phyloP scores from a whole-genome alignment of 2,888 invertebrate genomes.

The Steromphala cineraria region DNA sequence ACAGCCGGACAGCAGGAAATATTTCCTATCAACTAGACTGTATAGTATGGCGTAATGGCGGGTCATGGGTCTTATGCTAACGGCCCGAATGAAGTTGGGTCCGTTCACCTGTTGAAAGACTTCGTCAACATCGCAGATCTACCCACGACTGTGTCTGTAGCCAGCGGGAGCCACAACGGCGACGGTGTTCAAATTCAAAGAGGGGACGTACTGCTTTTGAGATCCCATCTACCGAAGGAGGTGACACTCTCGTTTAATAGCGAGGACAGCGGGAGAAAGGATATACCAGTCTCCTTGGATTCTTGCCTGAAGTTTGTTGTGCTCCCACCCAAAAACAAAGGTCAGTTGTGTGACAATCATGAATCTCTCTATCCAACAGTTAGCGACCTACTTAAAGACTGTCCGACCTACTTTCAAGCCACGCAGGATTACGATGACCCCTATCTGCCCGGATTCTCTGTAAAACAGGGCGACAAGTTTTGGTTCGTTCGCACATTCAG shows the following conservation, averaged over 20 bases:
- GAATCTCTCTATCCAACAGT: conserved; percentile 50
- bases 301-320: conserved; percentile 54
- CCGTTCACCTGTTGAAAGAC: conserved; percentile 44
- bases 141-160: conserved; percentile 55
- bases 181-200: conserved; percentile 37
- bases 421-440: conserved; percentile 60
- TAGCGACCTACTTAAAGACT: conserved; percentile 57
- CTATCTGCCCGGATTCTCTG: conserved; percentile 59
- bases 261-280: conserved; percentile 46
- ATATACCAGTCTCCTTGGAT: conserved; percentile 53
- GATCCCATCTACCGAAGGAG: conserved; percentile 49
- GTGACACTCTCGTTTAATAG: conserved; percentile 55
- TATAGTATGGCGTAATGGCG: background rate
- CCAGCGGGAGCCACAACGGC: conserved; percentile 49
- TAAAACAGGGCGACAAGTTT: conserved; percentile 58
- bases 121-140: conserved; percentile 50
- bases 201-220: conserved; percentile 57
- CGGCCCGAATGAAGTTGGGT: background rate
- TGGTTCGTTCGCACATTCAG: conserved; percentile 50
- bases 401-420: conserved; percentile 62
- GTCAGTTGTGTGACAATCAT: conserved; percentile 35
- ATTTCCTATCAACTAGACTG: background rate
- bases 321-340: conserved; percentile 47
- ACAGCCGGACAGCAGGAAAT: conserved; percentile 16
- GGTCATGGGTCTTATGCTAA: background rate